A percentile compares a stretch with the other conserved stretches of the same genome.
phyloP scores from a whole-genome alignment of 2,888 invertebrate genomes.

The Oscheius onirici region DNA sequence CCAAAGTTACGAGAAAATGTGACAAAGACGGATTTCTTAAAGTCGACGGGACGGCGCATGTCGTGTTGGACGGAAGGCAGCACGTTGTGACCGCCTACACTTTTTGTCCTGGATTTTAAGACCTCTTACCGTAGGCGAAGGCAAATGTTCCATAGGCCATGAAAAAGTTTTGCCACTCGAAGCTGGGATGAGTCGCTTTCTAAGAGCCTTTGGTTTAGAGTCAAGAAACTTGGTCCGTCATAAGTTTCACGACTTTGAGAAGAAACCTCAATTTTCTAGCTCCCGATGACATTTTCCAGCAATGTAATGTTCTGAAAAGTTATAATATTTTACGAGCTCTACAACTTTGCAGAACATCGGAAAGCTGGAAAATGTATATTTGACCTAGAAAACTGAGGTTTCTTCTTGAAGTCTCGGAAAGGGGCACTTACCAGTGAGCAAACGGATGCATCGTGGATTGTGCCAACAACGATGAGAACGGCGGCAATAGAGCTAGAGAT shows the following conservation, averaged over 20 bases:
- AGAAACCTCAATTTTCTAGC: too few species aligned
- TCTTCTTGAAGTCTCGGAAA: too few species aligned
- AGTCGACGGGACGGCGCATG: constrained; percentile 56
- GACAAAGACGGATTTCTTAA: constrained; percentile 47
- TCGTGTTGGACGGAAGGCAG: constrained; percentile 61
- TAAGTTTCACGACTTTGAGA: too few species aligned
- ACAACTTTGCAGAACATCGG: not conserved
- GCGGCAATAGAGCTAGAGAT: constrained; percentile 40
- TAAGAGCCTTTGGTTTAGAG: too few species aligned
- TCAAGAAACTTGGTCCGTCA: too few species aligned
- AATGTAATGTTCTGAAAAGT: too few species aligned
- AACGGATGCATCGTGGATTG: constrained; percentile 41
- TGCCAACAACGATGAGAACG: constrained; percentile 37
- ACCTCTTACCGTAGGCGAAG: constrained; percentile 37
- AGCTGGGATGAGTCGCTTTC: constrained; percentile 26
- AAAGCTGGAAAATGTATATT: too few species aligned
- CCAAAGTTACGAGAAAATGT: constrained; percentile 42
- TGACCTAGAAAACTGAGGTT: too few species aligned
- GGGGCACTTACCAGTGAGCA: constrained; percentile 30
- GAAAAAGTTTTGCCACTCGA: constrained; percentile 33
- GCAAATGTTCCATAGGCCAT: constrained; percentile 48
- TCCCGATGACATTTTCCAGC: too few species aligned
- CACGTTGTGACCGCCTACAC: constrained; percentile 41
- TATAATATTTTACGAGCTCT: too few species aligned
- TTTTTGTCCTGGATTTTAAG: too few species aligned